A percentile compares a stretch with the other conserved stretches of the same genome.
Evolutionary conservation across 2,888 invertebrate genomes (phyloP).

Genomic region (Metalampra italica): DNA sequence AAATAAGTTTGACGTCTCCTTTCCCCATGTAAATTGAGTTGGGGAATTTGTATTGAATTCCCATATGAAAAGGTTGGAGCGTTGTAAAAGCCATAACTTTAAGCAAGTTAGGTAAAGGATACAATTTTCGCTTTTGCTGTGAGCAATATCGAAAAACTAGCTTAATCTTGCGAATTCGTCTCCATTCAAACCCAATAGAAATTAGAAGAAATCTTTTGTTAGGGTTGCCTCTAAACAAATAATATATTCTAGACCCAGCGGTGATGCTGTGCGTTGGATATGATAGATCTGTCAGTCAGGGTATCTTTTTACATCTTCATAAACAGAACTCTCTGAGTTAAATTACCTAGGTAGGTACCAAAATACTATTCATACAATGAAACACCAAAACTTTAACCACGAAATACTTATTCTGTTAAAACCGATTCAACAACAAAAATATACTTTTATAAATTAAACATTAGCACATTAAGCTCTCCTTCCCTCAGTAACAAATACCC

Average conservation of each 20-base stretch:
- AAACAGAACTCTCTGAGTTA: no score
- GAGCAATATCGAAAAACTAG: neutral
- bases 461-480: neutral
- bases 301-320: no score
- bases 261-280: no score
- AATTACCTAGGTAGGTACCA: no score
- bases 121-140: neutral
- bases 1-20: conserved; percentile 36
- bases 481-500: conserved; percentile 31
- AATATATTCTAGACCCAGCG: no score
- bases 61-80: conserved; percentile 24
- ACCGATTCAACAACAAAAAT: neutral
- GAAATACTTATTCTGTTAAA: neutral
- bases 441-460: neutral
- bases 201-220: no score
- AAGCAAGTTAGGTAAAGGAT: neutral
- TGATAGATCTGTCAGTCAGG: no score
- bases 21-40: conserved; percentile 40
- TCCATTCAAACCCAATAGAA: no score
- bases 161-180: no score
- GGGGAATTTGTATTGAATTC: conserved; percentile 45
- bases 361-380: no score
- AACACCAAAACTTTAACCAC: no score
- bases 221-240: no score
- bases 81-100: conserved; percentile 2